These are phyloP conservation scores for Germaria angustata DNA, from an alignment of 2,888 invertebrate genomes.

Conservation along the genomic window DNA sequence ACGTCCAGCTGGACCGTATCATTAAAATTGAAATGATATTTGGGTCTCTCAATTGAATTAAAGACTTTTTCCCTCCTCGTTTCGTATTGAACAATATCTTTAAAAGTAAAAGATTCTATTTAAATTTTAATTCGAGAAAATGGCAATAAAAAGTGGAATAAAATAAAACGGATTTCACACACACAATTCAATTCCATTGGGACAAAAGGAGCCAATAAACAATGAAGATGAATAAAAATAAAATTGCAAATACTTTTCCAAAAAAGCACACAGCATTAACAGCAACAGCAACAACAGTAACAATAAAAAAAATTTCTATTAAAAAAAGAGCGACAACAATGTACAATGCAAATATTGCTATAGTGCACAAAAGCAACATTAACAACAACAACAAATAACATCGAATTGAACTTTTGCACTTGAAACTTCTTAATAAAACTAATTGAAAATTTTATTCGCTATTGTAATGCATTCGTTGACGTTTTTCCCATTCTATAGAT, in stretches of 20 bases:
- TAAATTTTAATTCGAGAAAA: conserved; percentile 56
- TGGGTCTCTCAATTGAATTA: neutral
- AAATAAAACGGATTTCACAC: conserved; percentile 14
- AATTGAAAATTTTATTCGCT: conserved; percentile 63
- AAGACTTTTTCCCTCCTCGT: neutral
- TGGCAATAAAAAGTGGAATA: neutral
- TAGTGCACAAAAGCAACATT: conserved; percentile 11
- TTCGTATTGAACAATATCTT: conserved; percentile 4
- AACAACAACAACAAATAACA: conserved; percentile 39
- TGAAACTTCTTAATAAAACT: conserved; percentile 65
- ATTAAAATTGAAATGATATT: conserved; percentile 20
- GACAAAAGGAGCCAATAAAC: conserved; percentile 62
- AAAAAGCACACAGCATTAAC: conserved; percentile 31
- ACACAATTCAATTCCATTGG: conserved; percentile 52
- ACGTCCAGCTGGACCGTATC: conserved; percentile 12
- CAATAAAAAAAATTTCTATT: neutral
- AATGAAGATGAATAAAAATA: conserved; percentile 21
- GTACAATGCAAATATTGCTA: conserved; percentile 48
- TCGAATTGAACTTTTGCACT: conserved; percentile 65
- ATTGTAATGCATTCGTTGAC: conserved; percentile 56
- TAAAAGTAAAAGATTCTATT: conserved; percentile 48
- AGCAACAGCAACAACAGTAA: conserved; percentile 5
- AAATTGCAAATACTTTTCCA: conserved; percentile 14
- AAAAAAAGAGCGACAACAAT: conserved; percentile 32
- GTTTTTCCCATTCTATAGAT: conserved; percentile 20